Percentiles rank a stretch among this genome's conserved stretches.
Conservation (phyloP, 2,888 invertebrate genomes). For the Perithous albicinctus region DNA sequence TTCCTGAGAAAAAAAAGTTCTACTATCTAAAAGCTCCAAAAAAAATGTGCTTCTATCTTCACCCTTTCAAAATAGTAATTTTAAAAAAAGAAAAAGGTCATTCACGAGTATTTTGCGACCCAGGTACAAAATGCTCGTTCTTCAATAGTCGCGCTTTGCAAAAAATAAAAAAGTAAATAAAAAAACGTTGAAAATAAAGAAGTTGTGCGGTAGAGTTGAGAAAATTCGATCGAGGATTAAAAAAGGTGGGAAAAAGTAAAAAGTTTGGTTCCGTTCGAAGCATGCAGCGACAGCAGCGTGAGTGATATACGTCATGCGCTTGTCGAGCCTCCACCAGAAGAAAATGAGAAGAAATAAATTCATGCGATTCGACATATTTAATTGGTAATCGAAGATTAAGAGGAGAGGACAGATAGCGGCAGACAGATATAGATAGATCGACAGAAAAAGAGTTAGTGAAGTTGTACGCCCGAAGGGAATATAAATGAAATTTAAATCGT, state of each 20-base stretch:
- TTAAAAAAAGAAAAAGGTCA: not conserved
- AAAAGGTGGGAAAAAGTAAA: slow-evolving; percentile 8
- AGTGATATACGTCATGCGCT: slow-evolving; percentile 57
- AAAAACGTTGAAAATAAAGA: slow-evolving; percentile 3
- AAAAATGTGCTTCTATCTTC: too few species aligned
- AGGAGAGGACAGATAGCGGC: slow-evolving; percentile 25
- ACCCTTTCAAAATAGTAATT: too few species aligned
- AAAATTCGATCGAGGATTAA: not conserved
- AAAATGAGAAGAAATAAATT: slow-evolving; percentile 30
- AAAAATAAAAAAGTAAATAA: slow-evolving; percentile 4
- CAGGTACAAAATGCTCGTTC: not conserved
- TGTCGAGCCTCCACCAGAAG: slow-evolving; percentile 57
- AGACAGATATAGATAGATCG: slow-evolving; percentile 1
- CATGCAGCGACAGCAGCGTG: slow-evolving; percentile 49
- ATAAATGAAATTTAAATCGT: slow-evolving; percentile 1
- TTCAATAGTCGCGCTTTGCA: slow-evolving; percentile 15
- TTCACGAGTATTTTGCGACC: not conserved
- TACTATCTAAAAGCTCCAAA: too few species aligned
- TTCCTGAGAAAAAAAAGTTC: too few species aligned
- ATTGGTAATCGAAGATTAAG: not conserved
- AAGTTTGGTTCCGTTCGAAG: slow-evolving; percentile 25
- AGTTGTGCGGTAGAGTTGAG: slow-evolving; percentile 17
- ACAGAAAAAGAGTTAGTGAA: slow-evolving; percentile 18
- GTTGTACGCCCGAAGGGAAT: not conserved
- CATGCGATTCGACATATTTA: slow-evolving; percentile 33